These are phyloP conservation scores for Helostoma temminkii DNA, from an alignment of 2,797 vertebrate species.

Conservation along the genomic window DNA sequence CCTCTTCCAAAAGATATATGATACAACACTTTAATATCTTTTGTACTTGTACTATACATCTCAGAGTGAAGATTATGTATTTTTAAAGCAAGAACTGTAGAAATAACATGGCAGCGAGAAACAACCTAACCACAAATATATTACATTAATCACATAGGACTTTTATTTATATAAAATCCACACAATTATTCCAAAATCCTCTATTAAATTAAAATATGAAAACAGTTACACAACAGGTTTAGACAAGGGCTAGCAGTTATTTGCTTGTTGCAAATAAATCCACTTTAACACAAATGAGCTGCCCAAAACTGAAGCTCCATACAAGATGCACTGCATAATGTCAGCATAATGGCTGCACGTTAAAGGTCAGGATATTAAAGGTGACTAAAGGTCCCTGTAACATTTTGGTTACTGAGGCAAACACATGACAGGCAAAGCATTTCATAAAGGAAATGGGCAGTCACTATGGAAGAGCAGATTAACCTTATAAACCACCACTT, in stretches of 20 bases:
- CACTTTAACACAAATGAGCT: not conserved
- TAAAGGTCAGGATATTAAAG: conserved; percentile 61
- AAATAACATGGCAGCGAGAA: not conserved
- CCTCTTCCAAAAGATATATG: conserved; percentile 16
- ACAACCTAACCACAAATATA: not conserved
- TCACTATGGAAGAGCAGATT: conserved; percentile 34
- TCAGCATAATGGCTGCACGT: conserved; percentile 10
- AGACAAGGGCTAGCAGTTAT: not conserved
- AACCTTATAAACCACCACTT: conserved; percentile 29
- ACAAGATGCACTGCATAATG: conserved; percentile 6
- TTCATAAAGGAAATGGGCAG: conserved; percentile 28
- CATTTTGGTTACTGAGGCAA: conserved; percentile 34
- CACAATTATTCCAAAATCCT: too few relatives aligned
- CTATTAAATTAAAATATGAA: too few relatives aligned
- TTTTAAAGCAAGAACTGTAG: conserved; percentile 17
- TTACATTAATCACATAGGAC: too few relatives aligned
- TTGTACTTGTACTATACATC: conserved; percentile 6
- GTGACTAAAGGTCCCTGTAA: conserved; percentile 20
- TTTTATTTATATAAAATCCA: too few relatives aligned
- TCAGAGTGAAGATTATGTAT: conserved; percentile 19
- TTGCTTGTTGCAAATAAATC: not conserved
- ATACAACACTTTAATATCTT: conserved; percentile 24
- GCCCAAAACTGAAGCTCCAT: not conserved
- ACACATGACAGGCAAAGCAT: conserved; percentile 31
- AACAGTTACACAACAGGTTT: not conserved